These are phyloP conservation scores for Mystacides longicornis DNA, from an alignment of 2,888 invertebrate genomes.

Conservation along the genomic window DNA sequence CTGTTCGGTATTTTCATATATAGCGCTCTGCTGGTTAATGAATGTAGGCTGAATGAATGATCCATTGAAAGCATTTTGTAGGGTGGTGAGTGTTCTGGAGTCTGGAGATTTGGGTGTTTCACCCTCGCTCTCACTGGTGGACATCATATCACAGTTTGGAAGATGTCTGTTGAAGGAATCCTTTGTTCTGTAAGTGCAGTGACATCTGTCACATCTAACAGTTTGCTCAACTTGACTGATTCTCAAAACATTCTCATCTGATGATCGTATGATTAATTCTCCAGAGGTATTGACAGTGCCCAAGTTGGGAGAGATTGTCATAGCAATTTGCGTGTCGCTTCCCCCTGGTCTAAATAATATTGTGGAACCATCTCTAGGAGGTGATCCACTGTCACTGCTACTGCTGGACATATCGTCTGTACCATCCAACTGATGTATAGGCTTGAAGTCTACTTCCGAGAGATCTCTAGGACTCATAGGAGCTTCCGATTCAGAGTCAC, in stretches of 20 bases:
- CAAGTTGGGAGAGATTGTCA: slow-evolving; percentile 40
- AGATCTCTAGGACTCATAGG: slow-evolving; percentile 39
- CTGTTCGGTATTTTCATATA: slow-evolving; percentile 38
- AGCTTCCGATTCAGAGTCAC: slow-evolving; percentile 41
- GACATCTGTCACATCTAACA: slow-evolving; percentile 81
- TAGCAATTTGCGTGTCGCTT: slow-evolving; percentile 43
- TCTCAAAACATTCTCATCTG: slow-evolving; percentile 36
- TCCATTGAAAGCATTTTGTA: slow-evolving; percentile 47
- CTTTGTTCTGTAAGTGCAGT: slow-evolving; percentile 76
- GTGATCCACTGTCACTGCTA: slow-evolving; percentile 35
- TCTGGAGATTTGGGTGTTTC: slow-evolving; percentile 56
- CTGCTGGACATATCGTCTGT: slow-evolving; percentile 53
- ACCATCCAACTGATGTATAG: slow-evolving; percentile 62
- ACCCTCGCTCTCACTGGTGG: slow-evolving; percentile 76
- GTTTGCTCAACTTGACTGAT: slow-evolving; percentile 57
- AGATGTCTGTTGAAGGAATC: slow-evolving; percentile 76
- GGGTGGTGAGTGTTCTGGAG: slow-evolving; percentile 44
- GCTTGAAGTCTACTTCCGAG: slow-evolving; percentile 37
- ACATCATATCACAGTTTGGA: slow-evolving; percentile 67
- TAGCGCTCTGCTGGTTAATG: slow-evolving; percentile 38
- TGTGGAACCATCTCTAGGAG: slow-evolving; percentile 38
- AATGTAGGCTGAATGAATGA: slow-evolving; percentile 48
- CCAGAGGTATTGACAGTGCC: slow-evolving; percentile 44
- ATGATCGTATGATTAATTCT: slow-evolving; percentile 42
- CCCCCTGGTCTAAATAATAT: slow-evolving; percentile 45